Evolutionary conservation across 2,113 vertebrate species (phyloP), one percentile per base, ranked within the genome.

Genomic region (Lasiurus borealis): DNA sequence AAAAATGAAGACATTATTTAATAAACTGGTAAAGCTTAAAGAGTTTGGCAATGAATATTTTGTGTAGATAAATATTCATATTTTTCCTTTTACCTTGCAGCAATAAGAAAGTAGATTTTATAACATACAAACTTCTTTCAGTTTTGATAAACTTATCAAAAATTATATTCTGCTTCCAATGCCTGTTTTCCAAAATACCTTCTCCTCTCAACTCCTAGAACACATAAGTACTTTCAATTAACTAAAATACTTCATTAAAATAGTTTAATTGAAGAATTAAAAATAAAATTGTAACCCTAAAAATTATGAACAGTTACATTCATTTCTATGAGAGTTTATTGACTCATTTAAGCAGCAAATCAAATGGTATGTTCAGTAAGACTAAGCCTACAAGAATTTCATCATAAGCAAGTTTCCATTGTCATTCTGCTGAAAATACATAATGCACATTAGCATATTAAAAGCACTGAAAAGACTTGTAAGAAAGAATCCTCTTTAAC

Each of bases 121-220:
- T 69, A 83, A 73, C 27, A 64, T 8, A 31, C 4, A 78, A 91
- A 25, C 16, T 3, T 69, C 83, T 91, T 52, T 50, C 73, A 84
- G 5, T 59, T 59, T 68, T 87, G 50, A 81, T 59, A 90, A 59
- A 72, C 2, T 64, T 77, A 95, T 71, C 21, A 83, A 92, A 92
- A 68, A 90, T 34, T 83, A 66, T 87, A 86, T 72, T 44, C 54
- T 78, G 15, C 13, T 57, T 46, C 62, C 9, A 69, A 50, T 27
- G 2, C 2, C 4, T 68, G 44, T 85, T 54, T 2, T 71, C 64
- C 40, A 90, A 95, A 90, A 72, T 81, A 7, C 5, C 19, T 90
- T 72, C 11, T 80, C 21, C 18, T 66, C 34, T 90, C 29, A 71
- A 76, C 50, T 91, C 6, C 9, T 36, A 85, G 40, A 40, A 91